Percentiles rank a stretch among this genome's conserved stretches.
Evolutionary conservation across 2,113 vertebrate species (phyloP).

Genomic region (Galbula dea): DNA sequence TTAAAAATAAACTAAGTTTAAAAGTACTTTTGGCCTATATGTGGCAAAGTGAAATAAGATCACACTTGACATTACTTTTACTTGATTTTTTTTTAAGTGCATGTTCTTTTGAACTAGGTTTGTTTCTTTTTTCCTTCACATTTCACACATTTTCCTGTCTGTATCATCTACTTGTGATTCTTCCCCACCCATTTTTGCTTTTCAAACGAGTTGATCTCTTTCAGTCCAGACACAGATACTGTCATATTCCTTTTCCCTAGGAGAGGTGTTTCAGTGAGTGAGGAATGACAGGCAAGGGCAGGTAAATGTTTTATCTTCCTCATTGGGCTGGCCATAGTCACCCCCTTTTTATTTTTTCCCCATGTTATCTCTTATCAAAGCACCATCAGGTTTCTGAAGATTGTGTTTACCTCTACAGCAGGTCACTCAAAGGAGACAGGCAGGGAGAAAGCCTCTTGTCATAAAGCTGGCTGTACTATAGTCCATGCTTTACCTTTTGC

Average conservation of each 20-base stretch:
- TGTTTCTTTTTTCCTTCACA: background rate
- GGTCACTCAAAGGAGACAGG: background rate
- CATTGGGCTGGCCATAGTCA: background rate
- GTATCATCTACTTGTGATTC: accelerated
- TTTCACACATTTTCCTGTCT: background rate
- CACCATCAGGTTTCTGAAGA: background rate
- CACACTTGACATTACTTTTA: background rate
- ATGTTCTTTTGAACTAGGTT: background rate
- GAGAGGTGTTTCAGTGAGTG: background rate
- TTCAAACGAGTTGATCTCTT: background rate
- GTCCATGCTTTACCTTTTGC: background rate
- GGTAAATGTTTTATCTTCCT: background rate
- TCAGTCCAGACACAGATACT: background rate
- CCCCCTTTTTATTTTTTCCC: too few relatives aligned
- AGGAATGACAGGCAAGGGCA: background rate
- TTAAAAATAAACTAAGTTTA: background rate
- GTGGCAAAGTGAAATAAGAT: background rate
- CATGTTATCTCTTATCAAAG: background rate
- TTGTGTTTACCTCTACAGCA: background rate
- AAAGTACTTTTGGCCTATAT: background rate
- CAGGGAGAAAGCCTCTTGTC: background rate
- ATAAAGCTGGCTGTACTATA: background rate
- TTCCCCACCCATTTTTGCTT: background rate
- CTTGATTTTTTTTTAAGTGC: background rate
- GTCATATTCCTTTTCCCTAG: background rate